Evolutionary conservation across 2,888 invertebrate genomes (phyloP).

Genomic region (Andrena haemorrhoa): DNA sequence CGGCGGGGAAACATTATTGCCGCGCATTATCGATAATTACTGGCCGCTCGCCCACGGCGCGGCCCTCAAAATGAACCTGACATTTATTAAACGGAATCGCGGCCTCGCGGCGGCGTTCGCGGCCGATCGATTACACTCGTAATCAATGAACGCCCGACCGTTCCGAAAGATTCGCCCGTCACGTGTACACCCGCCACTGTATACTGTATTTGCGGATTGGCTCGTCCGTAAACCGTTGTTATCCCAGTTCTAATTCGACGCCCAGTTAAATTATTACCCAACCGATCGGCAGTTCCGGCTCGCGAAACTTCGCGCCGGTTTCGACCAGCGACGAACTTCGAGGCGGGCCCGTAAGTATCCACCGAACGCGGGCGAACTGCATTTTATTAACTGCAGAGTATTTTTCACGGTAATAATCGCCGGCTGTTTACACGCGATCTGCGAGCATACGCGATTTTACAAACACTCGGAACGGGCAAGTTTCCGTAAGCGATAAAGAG

Average conservation of each 20-base stretch:
- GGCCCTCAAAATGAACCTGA: conserved; percentile 69
- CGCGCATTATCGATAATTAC: conserved; percentile 69
- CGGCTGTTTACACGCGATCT: neutral
- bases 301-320: conserved; percentile 61
- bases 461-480: neutral
- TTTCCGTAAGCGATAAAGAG: neutral
- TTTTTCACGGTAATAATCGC: neutral
- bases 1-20: conserved; percentile 56
- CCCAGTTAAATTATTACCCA: conserved; percentile 81
- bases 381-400: neutral
- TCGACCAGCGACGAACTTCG: conserved; percentile 40
- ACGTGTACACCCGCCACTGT: conserved; percentile 44
- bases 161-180: conserved; percentile 61
- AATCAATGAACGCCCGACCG: conserved; percentile 67
- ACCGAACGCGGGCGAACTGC: neutral
- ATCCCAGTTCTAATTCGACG: conserved; percentile 80
- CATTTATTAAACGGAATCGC: conserved; percentile 74
- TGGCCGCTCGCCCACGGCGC: conserved; percentile 57
- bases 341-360: neutral
- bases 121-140: conserved; percentile 71
- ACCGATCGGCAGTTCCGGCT: conserved; percentile 74
- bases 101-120: conserved; percentile 50
- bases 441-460: neutral
- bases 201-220: conserved; percentile 70
- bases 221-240: conserved; percentile 74